A percentile compares a stretch with the other conserved stretches of the same genome.
These are phyloP conservation scores for Pangasius djambal DNA, from an alignment of 2,797 vertebrate genomes.

Conservation along the genomic window DNA sequence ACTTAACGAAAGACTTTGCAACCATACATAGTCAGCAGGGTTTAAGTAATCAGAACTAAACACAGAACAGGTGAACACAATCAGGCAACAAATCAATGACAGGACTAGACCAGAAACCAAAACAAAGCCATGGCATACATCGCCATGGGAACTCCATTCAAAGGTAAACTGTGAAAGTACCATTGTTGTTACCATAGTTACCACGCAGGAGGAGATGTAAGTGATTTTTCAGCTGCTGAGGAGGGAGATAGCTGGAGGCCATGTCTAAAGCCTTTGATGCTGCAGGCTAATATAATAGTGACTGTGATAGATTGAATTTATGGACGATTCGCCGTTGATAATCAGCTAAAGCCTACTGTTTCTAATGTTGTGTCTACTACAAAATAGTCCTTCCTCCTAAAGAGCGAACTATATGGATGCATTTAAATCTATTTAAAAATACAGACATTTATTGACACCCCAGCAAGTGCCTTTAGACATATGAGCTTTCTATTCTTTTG, in stretches of 20 bases:
- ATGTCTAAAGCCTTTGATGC: neutral
- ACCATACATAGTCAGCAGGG: neutral
- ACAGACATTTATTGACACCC: neutral
- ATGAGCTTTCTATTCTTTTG: neutral
- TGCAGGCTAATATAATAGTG: neutral
- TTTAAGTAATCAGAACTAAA: neutral
- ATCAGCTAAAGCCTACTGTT: neutral
- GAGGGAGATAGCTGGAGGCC: neutral
- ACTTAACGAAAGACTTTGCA: neutral
- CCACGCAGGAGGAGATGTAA: neutral
- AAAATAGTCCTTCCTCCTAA: neutral
- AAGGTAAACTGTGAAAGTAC: neutral
- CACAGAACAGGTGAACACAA: conserved; percentile 3
- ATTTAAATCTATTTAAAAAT: neutral
- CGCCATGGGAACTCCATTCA: neutral
- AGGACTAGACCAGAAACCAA: neutral
- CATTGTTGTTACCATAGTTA: conserved; percentile 9
- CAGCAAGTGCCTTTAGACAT: neutral
- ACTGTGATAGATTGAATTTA: neutral
- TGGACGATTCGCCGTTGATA: neutral
- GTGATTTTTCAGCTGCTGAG: neutral
- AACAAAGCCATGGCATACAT: neutral
- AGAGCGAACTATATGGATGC: too few relatives aligned
- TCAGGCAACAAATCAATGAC: neutral
- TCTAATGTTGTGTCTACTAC: neutral